Conservation (phyloP, 2,888 invertebrate genomes). For the Drosophila anomalipes region DNA sequence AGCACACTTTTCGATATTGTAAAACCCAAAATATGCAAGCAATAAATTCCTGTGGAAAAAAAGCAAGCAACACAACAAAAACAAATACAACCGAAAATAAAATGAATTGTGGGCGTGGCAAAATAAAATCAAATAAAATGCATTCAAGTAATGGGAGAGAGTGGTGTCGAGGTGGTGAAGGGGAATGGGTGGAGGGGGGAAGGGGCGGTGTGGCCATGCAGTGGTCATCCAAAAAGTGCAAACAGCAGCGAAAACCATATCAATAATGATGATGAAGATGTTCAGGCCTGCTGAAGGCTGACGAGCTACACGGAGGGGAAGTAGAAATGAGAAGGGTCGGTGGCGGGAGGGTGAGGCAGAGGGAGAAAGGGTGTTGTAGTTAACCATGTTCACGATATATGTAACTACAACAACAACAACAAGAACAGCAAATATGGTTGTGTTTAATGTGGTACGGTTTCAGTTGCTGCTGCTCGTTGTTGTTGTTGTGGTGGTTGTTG, state of each 20-base stretch:
- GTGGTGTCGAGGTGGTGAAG: not conserved
- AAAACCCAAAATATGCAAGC: conserved; percentile 67
- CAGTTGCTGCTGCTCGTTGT: conserved; percentile 12
- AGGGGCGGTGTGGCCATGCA: not conserved
- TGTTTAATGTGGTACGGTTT: conserved; percentile 35
- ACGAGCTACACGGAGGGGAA: not conserved
- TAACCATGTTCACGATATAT: conserved; percentile 50
- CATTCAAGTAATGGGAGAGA: not conserved
- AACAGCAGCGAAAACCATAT: conserved; percentile 71
- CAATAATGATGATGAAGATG: conserved; percentile 71
- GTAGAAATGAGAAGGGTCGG: not conserved
- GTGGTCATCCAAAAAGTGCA: conserved; percentile 54
- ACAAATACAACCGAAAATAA: conserved; percentile 9
- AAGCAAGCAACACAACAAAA: conserved; percentile 53
- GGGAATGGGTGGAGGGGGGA: not conserved
- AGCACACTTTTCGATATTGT: conserved; percentile 47
- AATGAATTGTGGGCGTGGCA: conserved; percentile 55
- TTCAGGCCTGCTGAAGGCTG: conserved; percentile 13
- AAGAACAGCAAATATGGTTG: conserved; percentile 18
- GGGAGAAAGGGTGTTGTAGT: not conserved
- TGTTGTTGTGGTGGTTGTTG: conserved; percentile 14
- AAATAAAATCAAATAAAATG: conserved; percentile 64
- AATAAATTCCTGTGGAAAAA: conserved; percentile 73
- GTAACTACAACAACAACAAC: conserved; percentile 36
- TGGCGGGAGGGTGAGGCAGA: not conserved